These are phyloP conservation scores for Burhinus oedicnemus DNA, from an alignment of 2,113 vertebrate genomes.

Conservation along the genomic window DNA sequence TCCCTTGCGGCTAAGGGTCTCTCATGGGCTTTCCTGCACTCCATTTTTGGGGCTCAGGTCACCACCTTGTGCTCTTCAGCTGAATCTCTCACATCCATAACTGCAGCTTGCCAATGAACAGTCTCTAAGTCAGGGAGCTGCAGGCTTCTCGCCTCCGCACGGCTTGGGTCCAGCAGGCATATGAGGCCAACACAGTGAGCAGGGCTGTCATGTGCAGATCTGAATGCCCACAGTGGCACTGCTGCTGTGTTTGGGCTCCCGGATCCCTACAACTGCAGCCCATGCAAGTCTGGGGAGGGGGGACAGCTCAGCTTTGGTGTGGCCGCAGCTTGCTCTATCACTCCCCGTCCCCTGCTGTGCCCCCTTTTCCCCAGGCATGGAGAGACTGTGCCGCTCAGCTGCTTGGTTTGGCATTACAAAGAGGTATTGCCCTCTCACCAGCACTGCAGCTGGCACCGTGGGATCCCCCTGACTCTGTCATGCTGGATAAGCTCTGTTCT, in stretches of 20 bases:
- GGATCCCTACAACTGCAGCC: not conserved
- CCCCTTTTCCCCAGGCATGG: not conserved
- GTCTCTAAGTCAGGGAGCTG: not conserved
- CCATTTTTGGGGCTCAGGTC: not conserved
- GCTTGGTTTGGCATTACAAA: not conserved
- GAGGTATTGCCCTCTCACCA: not conserved
- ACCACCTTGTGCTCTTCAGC: not conserved
- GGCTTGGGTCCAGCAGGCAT: not conserved
- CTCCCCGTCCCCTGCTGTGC: not conserved
- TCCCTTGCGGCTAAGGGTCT: rapidly evolving
- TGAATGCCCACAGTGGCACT: not conserved
- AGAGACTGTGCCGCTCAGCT: rapidly evolving
- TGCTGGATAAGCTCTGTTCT: not conserved
- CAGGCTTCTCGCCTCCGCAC: not conserved
- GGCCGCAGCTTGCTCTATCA: not conserved
- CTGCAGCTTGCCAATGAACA: not conserved
- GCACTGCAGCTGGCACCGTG: not conserved
- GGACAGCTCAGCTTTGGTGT: not conserved
- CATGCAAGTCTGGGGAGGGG: not conserved
- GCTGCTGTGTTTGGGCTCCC: not conserved
- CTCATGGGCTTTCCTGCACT: not conserved
- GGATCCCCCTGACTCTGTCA: not conserved
- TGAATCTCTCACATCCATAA: not conserved
- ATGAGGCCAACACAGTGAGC: not conserved
- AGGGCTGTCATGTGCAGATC: not conserved